Evolutionary conservation across 2,113 vertebrate species (phyloP).

Genomic region (Neodon shergylaensis): DNA sequence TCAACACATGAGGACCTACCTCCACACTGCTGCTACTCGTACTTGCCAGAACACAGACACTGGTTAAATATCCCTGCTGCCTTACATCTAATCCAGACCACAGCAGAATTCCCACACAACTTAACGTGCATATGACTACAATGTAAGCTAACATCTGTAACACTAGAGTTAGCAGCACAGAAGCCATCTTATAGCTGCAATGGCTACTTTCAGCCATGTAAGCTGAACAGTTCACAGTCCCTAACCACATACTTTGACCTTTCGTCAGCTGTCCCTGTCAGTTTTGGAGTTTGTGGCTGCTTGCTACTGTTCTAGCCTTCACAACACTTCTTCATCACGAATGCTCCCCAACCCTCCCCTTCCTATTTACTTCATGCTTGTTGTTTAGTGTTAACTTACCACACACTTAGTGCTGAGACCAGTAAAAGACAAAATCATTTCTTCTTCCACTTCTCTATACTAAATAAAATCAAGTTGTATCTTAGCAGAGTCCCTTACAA

Average conservation of each 20-base stretch:
- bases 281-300: background rate
- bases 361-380: background rate
- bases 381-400: background rate
- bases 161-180: background rate
- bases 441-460: background rate
- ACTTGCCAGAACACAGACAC: background rate
- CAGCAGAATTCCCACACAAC: background rate
- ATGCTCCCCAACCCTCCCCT: background rate
- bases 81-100: background rate
- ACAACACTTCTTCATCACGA: background rate
- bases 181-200: rapidly evolving
- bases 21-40: background rate
- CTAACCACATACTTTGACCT: background rate
- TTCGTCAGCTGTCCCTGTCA: too few relatives aligned
- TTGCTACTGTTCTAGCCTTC: background rate
- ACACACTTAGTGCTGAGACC: background rate
- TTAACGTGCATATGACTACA: background rate
- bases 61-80: background rate
- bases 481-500: background rate
- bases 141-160: background rate
- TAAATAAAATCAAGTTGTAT: background rate
- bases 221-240: background rate
- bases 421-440: background rate
- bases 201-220: background rate
- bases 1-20: background rate